phyloP scores from a whole-genome alignment of 2,888 invertebrate species.

The Drosophila histrio region DNA sequence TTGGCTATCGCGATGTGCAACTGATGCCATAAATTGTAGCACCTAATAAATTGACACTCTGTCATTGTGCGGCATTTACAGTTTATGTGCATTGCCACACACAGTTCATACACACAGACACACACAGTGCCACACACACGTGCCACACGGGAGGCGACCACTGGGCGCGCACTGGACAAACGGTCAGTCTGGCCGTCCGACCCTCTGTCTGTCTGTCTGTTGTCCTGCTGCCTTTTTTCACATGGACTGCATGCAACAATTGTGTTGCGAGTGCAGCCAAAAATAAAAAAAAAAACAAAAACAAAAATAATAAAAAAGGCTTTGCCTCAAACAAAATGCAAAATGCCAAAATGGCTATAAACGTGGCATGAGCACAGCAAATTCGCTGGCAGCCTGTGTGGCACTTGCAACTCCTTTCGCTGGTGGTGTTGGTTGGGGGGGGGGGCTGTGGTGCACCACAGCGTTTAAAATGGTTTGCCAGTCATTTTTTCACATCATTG shows the following conservation, averaged over 20 bases:
- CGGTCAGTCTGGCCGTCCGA: constrained; percentile 1
- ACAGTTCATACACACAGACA: constrained; percentile 6
- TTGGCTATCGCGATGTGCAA: constrained; percentile 16
- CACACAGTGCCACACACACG: background rate
- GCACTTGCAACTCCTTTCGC: constrained; percentile 4
- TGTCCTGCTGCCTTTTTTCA: constrained; percentile 31
- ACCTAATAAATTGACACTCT: constrained; percentile 80
- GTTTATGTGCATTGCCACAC: constrained; percentile 59
- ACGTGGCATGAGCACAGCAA: constrained; percentile 17
- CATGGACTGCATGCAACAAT: constrained; percentile 68
- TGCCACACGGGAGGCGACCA: constrained; percentile 6
- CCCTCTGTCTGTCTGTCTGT: background rate
- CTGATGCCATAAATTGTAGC: constrained; percentile 72
- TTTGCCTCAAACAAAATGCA: constrained; percentile 37
- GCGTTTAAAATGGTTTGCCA: constrained; percentile 77
- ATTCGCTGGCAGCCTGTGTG: background rate
- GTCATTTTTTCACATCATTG: constrained; percentile 81
- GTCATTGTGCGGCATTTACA: constrained; percentile 80
- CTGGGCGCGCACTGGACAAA: constrained; percentile 9
- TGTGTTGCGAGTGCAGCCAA: constrained; percentile 57
- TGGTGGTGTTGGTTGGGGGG: background rate
- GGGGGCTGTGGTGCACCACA: constrained; percentile 68
- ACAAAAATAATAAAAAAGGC: constrained; percentile 14
- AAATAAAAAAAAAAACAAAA: constrained; percentile 17
- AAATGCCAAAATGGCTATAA: constrained; percentile 35